Conservation (phyloP, 1,140 invertebrate genomes). For the Agrilus planipennis region DNA sequence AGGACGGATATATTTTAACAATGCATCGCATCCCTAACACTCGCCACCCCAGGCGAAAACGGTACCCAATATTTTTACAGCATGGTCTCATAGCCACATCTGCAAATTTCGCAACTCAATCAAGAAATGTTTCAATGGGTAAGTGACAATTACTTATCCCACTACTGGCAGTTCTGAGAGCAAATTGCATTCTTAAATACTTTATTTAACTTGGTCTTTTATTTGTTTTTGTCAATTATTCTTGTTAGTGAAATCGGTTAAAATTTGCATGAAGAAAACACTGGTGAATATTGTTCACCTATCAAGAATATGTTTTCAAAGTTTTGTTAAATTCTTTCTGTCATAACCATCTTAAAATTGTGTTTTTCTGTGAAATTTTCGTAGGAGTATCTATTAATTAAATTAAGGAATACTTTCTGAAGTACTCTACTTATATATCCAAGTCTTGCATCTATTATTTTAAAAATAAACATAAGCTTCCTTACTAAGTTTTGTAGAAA, state of each 20-base stretch:
- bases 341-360: not conserved
- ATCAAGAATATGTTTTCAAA: no score
- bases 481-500: no score
- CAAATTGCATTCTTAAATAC: not conserved
- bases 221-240: not conserved
- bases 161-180: not conserved
- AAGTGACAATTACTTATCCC: constrained; percentile 9
- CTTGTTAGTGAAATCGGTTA: not conserved
- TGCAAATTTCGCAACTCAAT: constrained; percentile 45
- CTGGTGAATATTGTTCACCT: not conserved
- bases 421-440: not conserved
- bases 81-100: constrained; percentile 50
- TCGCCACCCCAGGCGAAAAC: constrained; percentile 14
- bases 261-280: not conserved
- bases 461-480: no score
- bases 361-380: no score
- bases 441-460: not conserved
- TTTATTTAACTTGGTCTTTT: not conserved
- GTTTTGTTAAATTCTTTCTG: not conserved
- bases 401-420: not conserved
- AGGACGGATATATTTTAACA: constrained; percentile 43
- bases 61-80: constrained; percentile 46
- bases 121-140: constrained; percentile 33
- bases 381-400: not conserved
- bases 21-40: constrained; percentile 40